These are phyloP conservation scores for Matsumyia berberina DNA, from an alignment of 2,888 invertebrate species.

Conservation along the genomic window DNA sequence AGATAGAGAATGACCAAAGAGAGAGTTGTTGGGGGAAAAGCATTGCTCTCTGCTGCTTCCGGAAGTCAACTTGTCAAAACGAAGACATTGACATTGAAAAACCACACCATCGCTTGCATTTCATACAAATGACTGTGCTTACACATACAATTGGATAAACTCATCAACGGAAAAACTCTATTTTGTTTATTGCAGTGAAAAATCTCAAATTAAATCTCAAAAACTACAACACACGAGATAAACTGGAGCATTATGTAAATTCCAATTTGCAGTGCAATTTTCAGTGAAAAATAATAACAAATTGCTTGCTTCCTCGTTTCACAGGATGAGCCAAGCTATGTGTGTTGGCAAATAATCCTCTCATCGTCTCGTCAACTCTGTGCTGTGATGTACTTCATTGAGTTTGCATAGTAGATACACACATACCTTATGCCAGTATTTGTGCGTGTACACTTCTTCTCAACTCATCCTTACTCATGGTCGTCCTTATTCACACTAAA, in stretches of 20 bases:
- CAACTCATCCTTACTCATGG: conserved; percentile 3
- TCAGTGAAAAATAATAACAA: conserved; percentile 65
- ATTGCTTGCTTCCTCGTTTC: conserved; percentile 68
- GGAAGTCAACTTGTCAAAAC: too few relatives aligned
- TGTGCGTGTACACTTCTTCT: background rate
- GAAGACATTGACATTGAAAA: too few relatives aligned
- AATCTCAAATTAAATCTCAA: conserved; percentile 40
- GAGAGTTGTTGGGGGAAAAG: too few relatives aligned
- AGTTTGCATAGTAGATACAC: conserved; percentile 28
- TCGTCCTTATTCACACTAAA: conserved; percentile 41
- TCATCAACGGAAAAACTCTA: conserved; percentile 35
- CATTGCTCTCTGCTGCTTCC: too few relatives aligned
- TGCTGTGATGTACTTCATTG: conserved; percentile 40
- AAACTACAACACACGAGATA: conserved; percentile 45
- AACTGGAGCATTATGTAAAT: conserved; percentile 74
- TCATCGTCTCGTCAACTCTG: conserved; percentile 16
- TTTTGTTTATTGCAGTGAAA: conserved; percentile 30
- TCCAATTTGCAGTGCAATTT: conserved; percentile 69
- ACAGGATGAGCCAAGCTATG: conserved; percentile 14
- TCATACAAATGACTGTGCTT: background rate
- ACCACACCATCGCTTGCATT: too few relatives aligned
- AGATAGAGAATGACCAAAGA: too few relatives aligned
- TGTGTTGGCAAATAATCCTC: conserved; percentile 52
- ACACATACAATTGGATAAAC: conserved; percentile 2
- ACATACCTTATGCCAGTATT: background rate